Percentiles rank a stretch among this genome's conserved stretches.
Evolutionary conservation across 2,113 vertebrate genomes (phyloP).

Genomic region (Toxotes jaculatrix): DNA sequence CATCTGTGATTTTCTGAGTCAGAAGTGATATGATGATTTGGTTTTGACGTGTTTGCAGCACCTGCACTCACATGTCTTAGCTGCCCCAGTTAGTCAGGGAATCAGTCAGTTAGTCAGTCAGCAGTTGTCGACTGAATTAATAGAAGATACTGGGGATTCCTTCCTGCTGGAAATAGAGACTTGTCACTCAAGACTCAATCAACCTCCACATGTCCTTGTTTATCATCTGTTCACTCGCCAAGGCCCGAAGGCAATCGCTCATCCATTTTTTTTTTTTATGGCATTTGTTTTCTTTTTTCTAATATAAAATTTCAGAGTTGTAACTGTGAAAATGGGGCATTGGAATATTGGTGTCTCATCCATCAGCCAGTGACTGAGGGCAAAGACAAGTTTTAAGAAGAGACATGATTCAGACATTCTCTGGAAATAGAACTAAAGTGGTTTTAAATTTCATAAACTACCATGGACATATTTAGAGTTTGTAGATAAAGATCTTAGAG

Average conservation of each 20-base stretch:
- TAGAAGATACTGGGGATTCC: slow-evolving; percentile 50
- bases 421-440: slow-evolving; percentile 13
- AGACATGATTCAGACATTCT: slow-evolving; percentile 4
- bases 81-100: slow-evolving; percentile 47
- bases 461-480: background rate
- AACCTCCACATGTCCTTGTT: slow-evolving; percentile 52
- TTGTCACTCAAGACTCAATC: slow-evolving; percentile 59
- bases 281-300: slow-evolving; percentile 42
- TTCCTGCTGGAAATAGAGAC: slow-evolving; percentile 41
- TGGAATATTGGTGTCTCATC: slow-evolving; percentile 10
- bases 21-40: slow-evolving; percentile 24
- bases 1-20: slow-evolving; percentile 25
- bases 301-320: slow-evolving; percentile 27
- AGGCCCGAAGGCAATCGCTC: slow-evolving; percentile 52
- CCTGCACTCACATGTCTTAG: slow-evolving; percentile 10
- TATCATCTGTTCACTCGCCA: slow-evolving; percentile 46
- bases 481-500: background rate
- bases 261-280: slow-evolving; percentile 38
- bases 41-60: slow-evolving; percentile 44
- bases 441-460: background rate
- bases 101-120: slow-evolving; percentile 33
- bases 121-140: slow-evolving; percentile 48
- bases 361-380: slow-evolving; percentile 7
- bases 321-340: slow-evolving; percentile 40
- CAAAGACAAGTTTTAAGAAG: slow-evolving; percentile 7